Evolutionary conservation across 2,888 invertebrate species (phyloP).

Genomic region (Himalopsyche tibetana): DNA sequence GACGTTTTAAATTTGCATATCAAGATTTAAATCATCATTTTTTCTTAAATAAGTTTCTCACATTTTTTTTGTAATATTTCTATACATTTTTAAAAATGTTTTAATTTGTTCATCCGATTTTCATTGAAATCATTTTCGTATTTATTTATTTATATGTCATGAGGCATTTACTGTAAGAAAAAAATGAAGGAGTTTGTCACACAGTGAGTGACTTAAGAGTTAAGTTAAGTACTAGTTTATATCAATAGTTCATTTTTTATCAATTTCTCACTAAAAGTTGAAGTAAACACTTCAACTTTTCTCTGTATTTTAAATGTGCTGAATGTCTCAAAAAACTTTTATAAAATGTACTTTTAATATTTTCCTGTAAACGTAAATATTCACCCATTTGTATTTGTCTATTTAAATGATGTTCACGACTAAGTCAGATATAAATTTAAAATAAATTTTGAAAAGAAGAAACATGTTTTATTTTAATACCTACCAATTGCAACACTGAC

Average conservation of each 20-base stretch:
- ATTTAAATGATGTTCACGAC: conserved; percentile 38
- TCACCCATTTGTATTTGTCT: conserved; percentile 14
- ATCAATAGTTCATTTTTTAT: background rate
- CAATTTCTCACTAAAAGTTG: conserved; percentile 4
- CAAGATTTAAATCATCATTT: background rate
- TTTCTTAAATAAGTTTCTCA: background rate
- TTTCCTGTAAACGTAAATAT: conserved; percentile 14
- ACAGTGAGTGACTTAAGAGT: background rate
- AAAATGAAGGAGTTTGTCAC: background rate
- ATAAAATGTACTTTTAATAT: conserved; percentile 47
- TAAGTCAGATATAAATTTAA: conserved; percentile 52
- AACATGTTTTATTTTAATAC: conserved; percentile 32
- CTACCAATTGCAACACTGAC: background rate
- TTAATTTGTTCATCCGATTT: background rate
- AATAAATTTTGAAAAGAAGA: conserved; percentile 52
- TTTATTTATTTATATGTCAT: conserved; percentile 27
- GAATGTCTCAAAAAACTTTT: conserved; percentile 54
- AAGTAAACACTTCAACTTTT: background rate
- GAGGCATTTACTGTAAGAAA: background rate
- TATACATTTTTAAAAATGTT: background rate
- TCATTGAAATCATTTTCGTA: conserved; percentile 22
- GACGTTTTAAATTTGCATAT: background rate
- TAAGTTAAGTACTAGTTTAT: background rate
- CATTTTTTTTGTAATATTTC: background rate
- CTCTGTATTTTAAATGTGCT: conserved; percentile 14